A percentile compares a stretch with the other conserved stretches of the same genome.
phyloP scores from a whole-genome alignment of 1,140 invertebrate species.

The Drosophila tani region DNA sequence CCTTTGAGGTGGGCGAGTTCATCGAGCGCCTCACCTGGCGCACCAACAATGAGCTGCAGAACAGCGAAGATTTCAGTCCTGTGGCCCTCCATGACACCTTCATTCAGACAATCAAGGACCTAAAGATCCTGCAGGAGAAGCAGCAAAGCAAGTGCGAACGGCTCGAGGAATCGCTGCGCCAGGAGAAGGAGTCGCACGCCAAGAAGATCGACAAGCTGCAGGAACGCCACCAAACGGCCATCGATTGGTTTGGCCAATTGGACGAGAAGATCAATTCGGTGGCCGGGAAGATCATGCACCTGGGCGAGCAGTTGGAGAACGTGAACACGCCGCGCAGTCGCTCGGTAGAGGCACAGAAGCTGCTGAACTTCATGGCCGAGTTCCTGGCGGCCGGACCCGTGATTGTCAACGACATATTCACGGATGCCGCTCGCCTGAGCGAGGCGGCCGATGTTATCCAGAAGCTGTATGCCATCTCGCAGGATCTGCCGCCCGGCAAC shows the following conservation, averaged over 20 bases:
- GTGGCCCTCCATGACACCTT: constrained; percentile 95
- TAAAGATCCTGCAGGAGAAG: constrained; percentile 91
- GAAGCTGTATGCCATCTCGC: constrained; percentile 97
- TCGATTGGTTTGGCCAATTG: constrained; percentile 95
- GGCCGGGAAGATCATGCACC: constrained; percentile 98
- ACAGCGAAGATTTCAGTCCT: constrained; percentile 90
- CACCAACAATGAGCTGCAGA: constrained; percentile 92
- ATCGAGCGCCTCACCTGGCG: constrained; percentile 98
- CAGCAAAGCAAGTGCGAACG: constrained; percentile 95
- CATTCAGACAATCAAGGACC: constrained; percentile 94
- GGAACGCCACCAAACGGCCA: constrained; percentile 92
- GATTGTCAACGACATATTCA: constrained; percentile 93
- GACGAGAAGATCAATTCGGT: constrained; percentile 98
- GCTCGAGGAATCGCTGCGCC: constrained; percentile 92
- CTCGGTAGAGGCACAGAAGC: constrained; percentile 96
- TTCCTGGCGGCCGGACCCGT: constrained; percentile 94
- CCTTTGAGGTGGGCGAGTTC: constrained; percentile 98
- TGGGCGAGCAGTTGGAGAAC: constrained; percentile 98
- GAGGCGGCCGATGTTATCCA: constrained; percentile 99
- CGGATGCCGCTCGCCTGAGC: constrained; percentile 94
- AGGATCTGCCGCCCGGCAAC: constrained; percentile 95
- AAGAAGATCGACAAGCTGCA: constrained; percentile 93
- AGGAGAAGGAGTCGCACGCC: constrained; percentile 94
- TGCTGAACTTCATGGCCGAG: constrained; percentile 97
- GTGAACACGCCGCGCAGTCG: constrained; percentile 97